These are phyloP conservation scores for Tethya wilhelma DNA, from an alignment of 37 sponge, comb jelly and placozoan genomes.

Conservation along the genomic window DNA sequence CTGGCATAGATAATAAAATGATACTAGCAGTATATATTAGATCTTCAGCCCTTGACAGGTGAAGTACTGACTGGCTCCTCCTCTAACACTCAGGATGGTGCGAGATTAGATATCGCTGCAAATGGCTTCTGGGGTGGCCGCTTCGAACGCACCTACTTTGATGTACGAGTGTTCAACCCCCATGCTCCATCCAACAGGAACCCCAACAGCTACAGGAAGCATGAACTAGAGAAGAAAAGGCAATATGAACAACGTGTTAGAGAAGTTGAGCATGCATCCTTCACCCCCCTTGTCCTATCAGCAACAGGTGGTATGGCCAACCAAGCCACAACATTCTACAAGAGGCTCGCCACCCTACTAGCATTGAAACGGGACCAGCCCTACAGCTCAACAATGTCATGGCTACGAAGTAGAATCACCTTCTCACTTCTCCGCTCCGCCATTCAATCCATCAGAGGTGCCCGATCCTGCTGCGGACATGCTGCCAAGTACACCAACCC, in stretches of 20 bases:
- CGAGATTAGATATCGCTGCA: constrained; percentile 27
- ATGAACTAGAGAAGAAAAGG: constrained; percentile 33
- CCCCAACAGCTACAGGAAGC: neutral
- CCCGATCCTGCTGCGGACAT: no score
- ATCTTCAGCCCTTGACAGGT: constrained; percentile 36
- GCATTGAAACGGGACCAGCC: neutral
- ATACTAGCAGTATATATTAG: no score
- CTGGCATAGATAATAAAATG: no score
- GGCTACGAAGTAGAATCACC: constrained; percentile 40
- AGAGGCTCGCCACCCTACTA: constrained; percentile 13
- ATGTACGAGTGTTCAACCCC: no score
- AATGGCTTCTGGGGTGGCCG: constrained; percentile 50
- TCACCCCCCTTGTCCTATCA: constrained; percentile 39
- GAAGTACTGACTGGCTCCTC: constrained; percentile 5
- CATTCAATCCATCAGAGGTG: constrained; percentile 32
- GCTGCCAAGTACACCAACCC: no score
- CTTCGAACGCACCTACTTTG: no score
- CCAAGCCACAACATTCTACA: no score
- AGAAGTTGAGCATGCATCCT: constrained; percentile 39
- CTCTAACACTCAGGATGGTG: constrained; percentile 18
- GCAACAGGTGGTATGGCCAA: constrained; percentile 58
- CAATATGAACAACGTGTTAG: constrained; percentile 43
- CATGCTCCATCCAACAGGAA: constrained; percentile 1
- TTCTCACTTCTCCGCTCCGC: constrained; percentile 33
- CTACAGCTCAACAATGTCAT: constrained; percentile 12